A percentile compares a stretch with the other conserved stretches of the same genome.
Evolutionary conservation across 1,140 invertebrate genomes (phyloP).

Genomic region (Drosophila ananassae): DNA sequence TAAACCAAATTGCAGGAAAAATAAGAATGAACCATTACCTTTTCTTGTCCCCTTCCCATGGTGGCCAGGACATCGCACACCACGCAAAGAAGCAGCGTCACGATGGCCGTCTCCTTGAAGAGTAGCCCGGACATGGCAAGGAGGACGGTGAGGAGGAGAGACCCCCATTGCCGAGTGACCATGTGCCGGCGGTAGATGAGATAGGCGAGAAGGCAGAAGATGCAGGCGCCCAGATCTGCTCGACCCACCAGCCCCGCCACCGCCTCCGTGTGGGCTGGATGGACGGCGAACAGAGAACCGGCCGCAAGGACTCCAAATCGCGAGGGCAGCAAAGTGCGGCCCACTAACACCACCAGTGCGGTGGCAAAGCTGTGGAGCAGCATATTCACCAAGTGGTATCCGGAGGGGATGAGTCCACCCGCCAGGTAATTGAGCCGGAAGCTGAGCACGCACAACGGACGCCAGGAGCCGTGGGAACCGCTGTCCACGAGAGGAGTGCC

Average conservation of each 20-base stretch:
- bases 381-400: conserved; percentile 94
- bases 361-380: conserved; percentile 92
- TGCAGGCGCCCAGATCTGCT: conserved; percentile 96
- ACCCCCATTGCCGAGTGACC: conserved; percentile 85
- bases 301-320: conserved; percentile 88
- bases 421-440: conserved; percentile 96
- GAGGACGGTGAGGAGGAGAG: conserved; percentile 85
- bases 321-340: conserved; percentile 86
- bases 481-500: conserved; percentile 92
- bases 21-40: conserved; percentile 45
- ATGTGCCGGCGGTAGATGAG: conserved; percentile 90
- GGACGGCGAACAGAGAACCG: conserved; percentile 95
- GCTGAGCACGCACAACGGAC: conserved; percentile 95
- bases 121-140: conserved; percentile 89
- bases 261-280: conserved; percentile 98
- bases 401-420: conserved; percentile 92
- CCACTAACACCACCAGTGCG: conserved; percentile 90
- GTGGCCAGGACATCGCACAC: conserved; percentile 88
- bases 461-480: conserved; percentile 96
- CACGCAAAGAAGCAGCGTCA: conserved; percentile 93
- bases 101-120: conserved; percentile 96
- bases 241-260: conserved; percentile 97
- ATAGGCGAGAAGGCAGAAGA: conserved; percentile 94
- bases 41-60: conserved; percentile 43
- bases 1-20: no score